A percentile compares a stretch with the other conserved stretches of the same genome.
Evolutionary conservation across 1,140 invertebrate species (phyloP).

Genomic region (Drosophila pallidifrons): DNA sequence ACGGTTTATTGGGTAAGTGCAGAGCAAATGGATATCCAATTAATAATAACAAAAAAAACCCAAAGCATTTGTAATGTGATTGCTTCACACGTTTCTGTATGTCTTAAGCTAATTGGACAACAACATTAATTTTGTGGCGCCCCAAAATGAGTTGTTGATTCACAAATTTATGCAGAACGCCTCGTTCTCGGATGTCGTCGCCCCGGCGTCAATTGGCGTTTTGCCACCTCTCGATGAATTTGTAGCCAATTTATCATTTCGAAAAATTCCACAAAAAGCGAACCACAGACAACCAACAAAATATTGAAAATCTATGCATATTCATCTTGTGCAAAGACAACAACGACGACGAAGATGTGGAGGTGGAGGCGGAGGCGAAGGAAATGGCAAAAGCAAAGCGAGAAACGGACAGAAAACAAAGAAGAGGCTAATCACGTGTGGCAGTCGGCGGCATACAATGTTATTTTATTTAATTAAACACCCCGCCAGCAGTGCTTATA

Average conservation of each 20-base stretch:
- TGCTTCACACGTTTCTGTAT: constrained; percentile 39
- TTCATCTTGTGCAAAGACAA: constrained; percentile 41
- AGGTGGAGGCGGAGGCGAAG: constrained; percentile 4
- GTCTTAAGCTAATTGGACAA: constrained; percentile 76
- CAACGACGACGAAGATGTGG: background rate
- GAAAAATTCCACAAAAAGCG: constrained; percentile 67
- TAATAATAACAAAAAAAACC: constrained; percentile 51
- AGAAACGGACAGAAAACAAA: constrained; percentile 38
- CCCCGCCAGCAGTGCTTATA: constrained; percentile 35
- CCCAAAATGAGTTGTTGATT: constrained; percentile 79
- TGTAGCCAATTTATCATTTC: constrained; percentile 81
- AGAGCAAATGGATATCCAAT: constrained; percentile 34
- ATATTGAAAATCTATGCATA: constrained; percentile 63
- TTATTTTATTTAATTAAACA: constrained; percentile 70
- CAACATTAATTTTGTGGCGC: constrained; percentile 75
- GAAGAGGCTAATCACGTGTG: constrained; percentile 70
- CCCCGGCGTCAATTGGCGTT: constrained; percentile 63
- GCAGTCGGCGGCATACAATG: constrained; percentile 52
- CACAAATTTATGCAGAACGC: constrained; percentile 73
- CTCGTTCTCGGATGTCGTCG: constrained; percentile 49
- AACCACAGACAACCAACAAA: constrained; percentile 49
- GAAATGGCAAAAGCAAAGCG: constrained; percentile 25
- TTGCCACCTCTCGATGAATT: constrained; percentile 73
- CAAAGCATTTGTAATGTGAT: constrained; percentile 11
- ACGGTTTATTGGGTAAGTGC: constrained; percentile 10